phyloP scores from a whole-genome alignment of 2,797 vertebrate genomes.

The Craterocephalus amniculus region DNA sequence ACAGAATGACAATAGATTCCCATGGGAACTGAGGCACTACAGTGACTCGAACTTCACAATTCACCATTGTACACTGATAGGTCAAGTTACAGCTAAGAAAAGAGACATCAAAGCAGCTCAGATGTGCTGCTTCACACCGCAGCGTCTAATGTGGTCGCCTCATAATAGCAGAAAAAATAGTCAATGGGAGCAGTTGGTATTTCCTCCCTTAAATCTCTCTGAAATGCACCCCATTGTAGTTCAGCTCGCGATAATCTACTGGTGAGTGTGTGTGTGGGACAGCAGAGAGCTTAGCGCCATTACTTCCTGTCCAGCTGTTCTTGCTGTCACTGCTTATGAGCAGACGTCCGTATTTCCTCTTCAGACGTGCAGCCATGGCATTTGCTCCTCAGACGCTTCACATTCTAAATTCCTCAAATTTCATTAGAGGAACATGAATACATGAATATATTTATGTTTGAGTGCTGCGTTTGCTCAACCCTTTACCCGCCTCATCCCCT shows the following conservation, averaged over 20 bases:
- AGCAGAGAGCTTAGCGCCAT: slow-evolving; percentile 60
- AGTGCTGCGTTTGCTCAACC: slow-evolving; percentile 8
- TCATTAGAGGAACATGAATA: too few species aligned
- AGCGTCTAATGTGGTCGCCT: slow-evolving; percentile 39
- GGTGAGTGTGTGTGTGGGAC: slow-evolving; percentile 24
- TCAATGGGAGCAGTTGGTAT: slow-evolving; percentile 22
- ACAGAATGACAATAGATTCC: slow-evolving; percentile 36
- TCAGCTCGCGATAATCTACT: slow-evolving; percentile 86
- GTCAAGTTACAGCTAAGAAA: slow-evolving; percentile 42
- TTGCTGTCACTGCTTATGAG: slow-evolving; percentile 81
- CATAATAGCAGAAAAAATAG: slow-evolving; percentile 34
- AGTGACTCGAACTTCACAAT: slow-evolving; percentile 58
- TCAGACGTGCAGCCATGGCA: slow-evolving; percentile 26
- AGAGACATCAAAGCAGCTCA: slow-evolving; percentile 44
- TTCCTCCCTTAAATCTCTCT: slow-evolving; percentile 45
- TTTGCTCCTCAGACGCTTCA: slow-evolving; percentile 30
- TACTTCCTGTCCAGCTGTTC: slow-evolving; percentile 93
- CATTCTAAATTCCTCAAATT: slow-evolving; percentile 23
- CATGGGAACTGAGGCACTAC: slow-evolving; percentile 51
- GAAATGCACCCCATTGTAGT: slow-evolving; percentile 60
- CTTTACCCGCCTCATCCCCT: not conserved
- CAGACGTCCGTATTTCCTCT: slow-evolving; percentile 87
- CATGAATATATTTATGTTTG: slow-evolving; percentile 54
- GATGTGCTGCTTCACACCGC: slow-evolving; percentile 11
- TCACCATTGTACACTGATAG: slow-evolving; percentile 57